Evolutionary conservation across 2,888 invertebrate genomes (phyloP).

Genomic region (Latrodectus hesperus): DNA sequence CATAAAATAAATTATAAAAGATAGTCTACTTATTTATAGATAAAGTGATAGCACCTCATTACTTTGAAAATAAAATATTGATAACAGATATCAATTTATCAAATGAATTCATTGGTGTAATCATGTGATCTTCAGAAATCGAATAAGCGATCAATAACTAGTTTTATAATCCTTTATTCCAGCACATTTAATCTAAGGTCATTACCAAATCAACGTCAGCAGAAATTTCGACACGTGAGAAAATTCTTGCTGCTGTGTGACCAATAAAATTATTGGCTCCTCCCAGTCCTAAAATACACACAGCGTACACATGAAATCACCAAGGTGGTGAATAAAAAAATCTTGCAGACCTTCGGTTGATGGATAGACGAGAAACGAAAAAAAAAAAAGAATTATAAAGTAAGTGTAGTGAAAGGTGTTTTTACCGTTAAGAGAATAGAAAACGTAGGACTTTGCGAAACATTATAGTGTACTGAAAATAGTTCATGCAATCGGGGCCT

Average conservation of each 20-base stretch:
- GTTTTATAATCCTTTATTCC: slow-evolving; percentile 24
- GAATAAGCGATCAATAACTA: slow-evolving; percentile 29
- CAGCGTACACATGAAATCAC: slow-evolving; percentile 42
- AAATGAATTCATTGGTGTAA: background rate
- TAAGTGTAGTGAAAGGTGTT: background rate
- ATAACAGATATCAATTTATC: too few relatives aligned
- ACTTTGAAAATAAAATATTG: too few relatives aligned
- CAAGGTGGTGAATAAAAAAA: slow-evolving; percentile 31
- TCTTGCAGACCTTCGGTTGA: slow-evolving; percentile 9
- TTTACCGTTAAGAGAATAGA: slow-evolving; percentile 7
- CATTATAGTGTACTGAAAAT: slow-evolving; percentile 17
- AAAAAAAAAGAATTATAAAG: slow-evolving; percentile 14
- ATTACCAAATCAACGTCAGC: slow-evolving; percentile 42
- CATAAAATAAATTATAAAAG: too few relatives aligned
- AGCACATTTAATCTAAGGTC: slow-evolving; percentile 41
- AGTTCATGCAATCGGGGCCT: slow-evolving; percentile 10
- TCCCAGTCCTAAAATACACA: slow-evolving; percentile 54
- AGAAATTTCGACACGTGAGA: slow-evolving; percentile 40
- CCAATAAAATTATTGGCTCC: slow-evolving; percentile 53
- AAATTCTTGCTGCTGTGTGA: slow-evolving; percentile 39
- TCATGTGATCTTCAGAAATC: slow-evolving; percentile 3
- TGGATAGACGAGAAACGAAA: slow-evolving; percentile 37
- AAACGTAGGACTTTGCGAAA: slow-evolving; percentile 8
- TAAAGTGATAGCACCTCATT: too few relatives aligned
- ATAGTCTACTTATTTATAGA: too few relatives aligned